These are phyloP conservation scores for Hypercompe scribonia DNA, from an alignment of 2,888 invertebrate genomes.

Conservation along the genomic window DNA sequence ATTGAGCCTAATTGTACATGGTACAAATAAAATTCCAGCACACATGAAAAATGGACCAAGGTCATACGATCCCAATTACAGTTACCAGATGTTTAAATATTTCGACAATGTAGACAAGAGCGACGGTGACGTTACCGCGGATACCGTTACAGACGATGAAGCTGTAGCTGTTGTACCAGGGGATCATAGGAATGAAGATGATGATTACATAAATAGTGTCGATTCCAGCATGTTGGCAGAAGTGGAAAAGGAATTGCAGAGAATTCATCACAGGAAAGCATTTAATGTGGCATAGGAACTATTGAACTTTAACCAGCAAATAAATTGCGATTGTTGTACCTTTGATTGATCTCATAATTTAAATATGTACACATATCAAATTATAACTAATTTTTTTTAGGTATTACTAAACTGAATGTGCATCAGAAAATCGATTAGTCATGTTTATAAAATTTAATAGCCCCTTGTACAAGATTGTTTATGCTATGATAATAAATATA, in stretches of 20 bases:
- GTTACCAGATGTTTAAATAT: conserved; percentile 57
- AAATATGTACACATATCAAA: conserved; percentile 5
- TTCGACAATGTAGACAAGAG: conserved; percentile 39
- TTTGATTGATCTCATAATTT: conserved; percentile 21
- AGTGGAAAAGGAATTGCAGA: conserved; percentile 72
- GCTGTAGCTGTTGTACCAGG: conserved; percentile 59
- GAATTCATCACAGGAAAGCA: conserved; percentile 71
- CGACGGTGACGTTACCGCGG: conserved; percentile 48
- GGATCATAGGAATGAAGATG: conserved; percentile 53
- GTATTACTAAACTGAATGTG: neutral
- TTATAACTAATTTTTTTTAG: neutral
- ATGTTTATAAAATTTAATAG: neutral
- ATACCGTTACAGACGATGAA: conserved; percentile 52
- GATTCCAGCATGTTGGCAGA: conserved; percentile 63
- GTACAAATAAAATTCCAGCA: conserved; percentile 88
- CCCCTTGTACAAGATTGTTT: neutral
- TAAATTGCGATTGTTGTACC: neutral
- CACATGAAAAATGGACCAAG: conserved; percentile 87
- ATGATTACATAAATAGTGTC: conserved; percentile 48
- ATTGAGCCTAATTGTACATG: conserved; percentile 89
- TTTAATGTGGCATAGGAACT: conserved; percentile 37
- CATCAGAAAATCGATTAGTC: neutral
- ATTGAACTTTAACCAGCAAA: conserved; percentile 8
- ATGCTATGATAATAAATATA: conserved; percentile 1
- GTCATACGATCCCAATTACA: conserved; percentile 84